Evolutionary conservation across 2,888 invertebrate species (phyloP).

Genomic region (Thelaira solivaga): DNA sequence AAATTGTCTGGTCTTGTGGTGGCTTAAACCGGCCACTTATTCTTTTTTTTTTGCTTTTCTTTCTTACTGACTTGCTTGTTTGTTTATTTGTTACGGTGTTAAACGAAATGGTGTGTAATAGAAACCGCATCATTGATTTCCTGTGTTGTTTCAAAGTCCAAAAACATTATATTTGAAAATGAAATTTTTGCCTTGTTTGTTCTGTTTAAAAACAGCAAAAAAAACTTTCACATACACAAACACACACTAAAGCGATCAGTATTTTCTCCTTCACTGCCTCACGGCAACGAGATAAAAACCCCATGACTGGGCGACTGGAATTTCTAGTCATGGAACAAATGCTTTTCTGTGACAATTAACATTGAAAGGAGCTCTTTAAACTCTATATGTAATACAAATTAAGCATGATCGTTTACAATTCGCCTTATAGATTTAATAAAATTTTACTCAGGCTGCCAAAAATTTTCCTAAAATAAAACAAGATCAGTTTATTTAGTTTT

Average conservation of each 20-base stretch:
- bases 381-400: too few species aligned
- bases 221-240: neutral
- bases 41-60: neutral
- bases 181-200: conserved; percentile 44
- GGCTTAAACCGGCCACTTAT: conserved; percentile 37
- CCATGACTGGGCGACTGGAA: conserved; percentile 29
- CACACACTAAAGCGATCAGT: conserved; percentile 29
- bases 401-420: too few species aligned
- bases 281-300: neutral
- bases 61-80: neutral
- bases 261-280: conserved; percentile 17
- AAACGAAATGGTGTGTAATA: conserved; percentile 70
- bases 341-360: neutral
- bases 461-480: too few species aligned
- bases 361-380: neutral
- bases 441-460: too few species aligned
- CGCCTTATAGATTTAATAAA: too few species aligned
- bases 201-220: conserved; percentile 1
- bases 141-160: conserved; percentile 67
- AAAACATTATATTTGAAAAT: conserved; percentile 49
- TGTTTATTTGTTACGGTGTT: conserved; percentile 29
- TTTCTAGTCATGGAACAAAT: conserved; percentile 24
- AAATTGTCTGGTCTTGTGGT: conserved; percentile 32
- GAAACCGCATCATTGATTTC: conserved; percentile 74
- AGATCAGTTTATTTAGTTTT: too few species aligned